Evolutionary conservation across 1,140 invertebrate genomes (phyloP).

Genomic region (Pogonognathellus flavescens): DNA sequence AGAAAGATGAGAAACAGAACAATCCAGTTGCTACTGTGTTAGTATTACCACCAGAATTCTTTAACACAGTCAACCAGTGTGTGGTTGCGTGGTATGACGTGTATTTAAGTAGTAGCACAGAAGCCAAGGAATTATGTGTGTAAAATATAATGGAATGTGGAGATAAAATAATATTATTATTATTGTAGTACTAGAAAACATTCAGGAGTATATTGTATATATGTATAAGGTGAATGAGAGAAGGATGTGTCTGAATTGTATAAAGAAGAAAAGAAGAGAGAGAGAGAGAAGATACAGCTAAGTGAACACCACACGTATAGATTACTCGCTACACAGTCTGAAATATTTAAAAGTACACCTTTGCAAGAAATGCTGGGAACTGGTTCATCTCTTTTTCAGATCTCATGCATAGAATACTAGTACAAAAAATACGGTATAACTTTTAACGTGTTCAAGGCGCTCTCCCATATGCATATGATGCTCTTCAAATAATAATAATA

Average conservation of each 20-base stretch:
- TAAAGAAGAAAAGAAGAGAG: too few species aligned
- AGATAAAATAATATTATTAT: not conserved
- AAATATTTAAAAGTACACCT: not conserved
- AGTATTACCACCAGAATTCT: too few species aligned
- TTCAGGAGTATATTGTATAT: not conserved
- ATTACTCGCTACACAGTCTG: not conserved
- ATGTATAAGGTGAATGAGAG: too few species aligned
- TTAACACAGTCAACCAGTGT: too few species aligned
- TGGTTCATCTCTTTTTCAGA: slow-evolving; percentile 42
- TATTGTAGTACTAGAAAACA: too few species aligned
- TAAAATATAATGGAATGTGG: not conserved
- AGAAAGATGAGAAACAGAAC: slow-evolving; percentile 36
- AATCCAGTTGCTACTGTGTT: not conserved
- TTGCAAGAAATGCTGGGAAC: slow-evolving; percentile 20
- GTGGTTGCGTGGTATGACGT: not conserved
- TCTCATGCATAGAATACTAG: slow-evolving; percentile 24
- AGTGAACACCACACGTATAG: not conserved
- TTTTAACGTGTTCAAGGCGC: too few species aligned
- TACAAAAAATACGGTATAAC: not conserved
- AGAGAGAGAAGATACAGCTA: not conserved
- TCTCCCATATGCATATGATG: too few species aligned
- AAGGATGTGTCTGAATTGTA: too few species aligned
- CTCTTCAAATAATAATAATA: too few species aligned
- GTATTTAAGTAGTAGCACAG: too few species aligned
- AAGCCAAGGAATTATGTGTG: too few species aligned